Conservation (phyloP, 2,113 vertebrate species). For the Leucoraja erinaceus region DNA sequence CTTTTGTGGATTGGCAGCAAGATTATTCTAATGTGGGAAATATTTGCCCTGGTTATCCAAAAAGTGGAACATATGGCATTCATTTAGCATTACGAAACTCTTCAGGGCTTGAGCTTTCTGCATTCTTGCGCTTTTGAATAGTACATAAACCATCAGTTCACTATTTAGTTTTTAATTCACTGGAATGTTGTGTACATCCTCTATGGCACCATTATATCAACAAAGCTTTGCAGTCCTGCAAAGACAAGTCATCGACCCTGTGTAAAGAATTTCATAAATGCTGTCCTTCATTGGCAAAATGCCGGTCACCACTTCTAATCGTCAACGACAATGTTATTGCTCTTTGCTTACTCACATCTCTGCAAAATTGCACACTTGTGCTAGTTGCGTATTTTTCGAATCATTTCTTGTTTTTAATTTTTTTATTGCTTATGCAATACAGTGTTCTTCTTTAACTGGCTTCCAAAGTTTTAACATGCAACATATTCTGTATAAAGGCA, state of each 20-base stretch:
- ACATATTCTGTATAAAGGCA: background rate
- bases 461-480: background rate
- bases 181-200: constrained; percentile 33
- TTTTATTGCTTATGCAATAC: background rate
- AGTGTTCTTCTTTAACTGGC: background rate
- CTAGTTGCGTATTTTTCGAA: constrained; percentile 5
- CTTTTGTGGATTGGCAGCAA: constrained; percentile 30
- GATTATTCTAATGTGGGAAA: constrained; percentile 37
- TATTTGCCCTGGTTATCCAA: constrained; percentile 36
- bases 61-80: constrained; percentile 34
- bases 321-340: constrained; percentile 23
- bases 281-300: constrained; percentile 25
- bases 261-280: constrained; percentile 32
- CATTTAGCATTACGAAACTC: constrained; percentile 36
- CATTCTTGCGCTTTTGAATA: constrained; percentile 37
- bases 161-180: constrained; percentile 35
- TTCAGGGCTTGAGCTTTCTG: constrained; percentile 33
- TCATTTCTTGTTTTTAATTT: background rate
- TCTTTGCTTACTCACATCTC: background rate
- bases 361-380: constrained; percentile 3
- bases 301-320: constrained; percentile 5
- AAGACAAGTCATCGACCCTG: constrained; percentile 7
- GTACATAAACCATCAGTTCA: constrained; percentile 31
- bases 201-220: constrained; percentile 31
- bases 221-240: constrained; percentile 8